These are phyloP conservation scores for Lipotes vexillifer DNA, from an alignment of 2,113 vertebrate species.

Conservation along the genomic window DNA sequence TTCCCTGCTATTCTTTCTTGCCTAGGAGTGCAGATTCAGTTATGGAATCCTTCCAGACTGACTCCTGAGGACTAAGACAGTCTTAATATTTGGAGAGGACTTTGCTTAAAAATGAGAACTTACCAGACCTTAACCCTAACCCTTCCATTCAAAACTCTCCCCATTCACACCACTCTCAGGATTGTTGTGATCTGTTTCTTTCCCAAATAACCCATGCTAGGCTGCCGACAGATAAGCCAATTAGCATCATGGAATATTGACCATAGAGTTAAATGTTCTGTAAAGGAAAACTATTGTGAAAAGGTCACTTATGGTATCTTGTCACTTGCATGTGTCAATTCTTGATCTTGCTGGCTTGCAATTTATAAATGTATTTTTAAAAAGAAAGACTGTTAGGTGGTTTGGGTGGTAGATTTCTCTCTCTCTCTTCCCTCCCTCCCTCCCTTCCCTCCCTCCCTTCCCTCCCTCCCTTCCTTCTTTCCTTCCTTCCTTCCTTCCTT, in stretches of 20 bases:
- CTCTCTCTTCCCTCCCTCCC: neutral
- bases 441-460: neutral
- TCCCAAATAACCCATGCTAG: neutral
- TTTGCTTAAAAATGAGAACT: neutral
- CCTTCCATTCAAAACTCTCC: neutral
- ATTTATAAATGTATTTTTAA: conserved; percentile 7
- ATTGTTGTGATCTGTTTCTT: neutral
- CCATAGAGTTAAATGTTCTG: neutral
- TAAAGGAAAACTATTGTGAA: neutral
- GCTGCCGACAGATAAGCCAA: neutral
- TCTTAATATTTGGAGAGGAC: neutral
- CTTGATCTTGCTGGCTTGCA: neutral
- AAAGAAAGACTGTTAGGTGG: neutral
- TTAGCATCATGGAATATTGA: neutral
- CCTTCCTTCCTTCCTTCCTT: neutral
- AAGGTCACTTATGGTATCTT: neutral
- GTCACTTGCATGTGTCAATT: neutral
- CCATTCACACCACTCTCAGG: neutral
- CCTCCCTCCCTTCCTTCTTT: neutral
- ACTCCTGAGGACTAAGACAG: neutral
- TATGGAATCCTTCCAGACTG: neutral
- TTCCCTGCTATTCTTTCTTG: neutral
- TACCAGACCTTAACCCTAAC: neutral
- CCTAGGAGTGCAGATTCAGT: neutral
- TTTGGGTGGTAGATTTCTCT: neutral